Conservation (phyloP, 1,140 invertebrate genomes). For the Solenopsis invicta region DNA sequence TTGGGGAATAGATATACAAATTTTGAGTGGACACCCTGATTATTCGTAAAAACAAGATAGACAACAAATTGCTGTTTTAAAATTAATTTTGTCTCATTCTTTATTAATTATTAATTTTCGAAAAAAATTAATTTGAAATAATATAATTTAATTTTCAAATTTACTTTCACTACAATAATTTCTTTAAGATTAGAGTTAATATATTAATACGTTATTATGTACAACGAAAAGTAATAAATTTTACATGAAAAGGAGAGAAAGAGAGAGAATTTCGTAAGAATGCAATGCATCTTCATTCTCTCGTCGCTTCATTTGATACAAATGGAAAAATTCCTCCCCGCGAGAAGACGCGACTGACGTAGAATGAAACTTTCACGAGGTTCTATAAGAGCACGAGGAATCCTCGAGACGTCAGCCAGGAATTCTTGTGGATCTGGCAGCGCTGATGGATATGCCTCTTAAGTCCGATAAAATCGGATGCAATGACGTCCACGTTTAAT, state of each 20-base stretch:
- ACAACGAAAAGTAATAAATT: not conserved
- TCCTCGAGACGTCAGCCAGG: slow-evolving; percentile 32
- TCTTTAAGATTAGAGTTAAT: not conserved
- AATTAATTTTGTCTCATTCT: not conserved
- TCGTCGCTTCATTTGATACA: slow-evolving; percentile 56
- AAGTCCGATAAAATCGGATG: slow-evolving; percentile 54
- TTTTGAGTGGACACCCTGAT: no score
- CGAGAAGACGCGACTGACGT: slow-evolving; percentile 24
- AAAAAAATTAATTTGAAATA: not conserved
- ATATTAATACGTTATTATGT: not conserved
- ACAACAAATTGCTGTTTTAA: not conserved
- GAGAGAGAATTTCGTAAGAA: slow-evolving; percentile 3
- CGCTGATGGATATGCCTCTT: slow-evolving; percentile 46
- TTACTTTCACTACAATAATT: not conserved
- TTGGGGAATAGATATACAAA: no score
- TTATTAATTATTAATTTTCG: not conserved
- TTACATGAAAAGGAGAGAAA: not conserved
- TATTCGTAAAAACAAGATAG: not conserved
- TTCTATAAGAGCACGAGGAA: slow-evolving; percentile 39
- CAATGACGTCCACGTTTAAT: slow-evolving; percentile 50
- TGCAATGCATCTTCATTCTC: slow-evolving; percentile 29
- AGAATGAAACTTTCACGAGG: slow-evolving; percentile 54
- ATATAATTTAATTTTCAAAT: not conserved
- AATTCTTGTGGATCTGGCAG: slow-evolving; percentile 36
- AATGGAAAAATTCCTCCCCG: slow-evolving; percentile 36